Conservation (phyloP, 2,797 vertebrate genomes). For the Acestrorhynchus altus region DNA sequence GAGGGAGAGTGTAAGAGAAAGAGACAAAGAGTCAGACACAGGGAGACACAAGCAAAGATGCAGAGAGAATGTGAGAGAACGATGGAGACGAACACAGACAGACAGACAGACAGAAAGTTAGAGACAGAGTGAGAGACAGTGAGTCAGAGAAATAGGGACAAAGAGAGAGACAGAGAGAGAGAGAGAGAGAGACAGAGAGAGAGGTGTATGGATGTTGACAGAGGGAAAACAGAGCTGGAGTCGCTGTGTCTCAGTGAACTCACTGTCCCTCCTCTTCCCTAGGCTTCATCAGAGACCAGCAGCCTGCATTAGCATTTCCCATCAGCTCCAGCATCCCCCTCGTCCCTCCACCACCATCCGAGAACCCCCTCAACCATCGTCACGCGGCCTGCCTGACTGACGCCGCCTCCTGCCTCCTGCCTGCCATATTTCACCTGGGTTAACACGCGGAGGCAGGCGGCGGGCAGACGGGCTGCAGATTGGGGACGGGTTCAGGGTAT, state of each 20-base stretch:
- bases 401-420: constrained; percentile 70
- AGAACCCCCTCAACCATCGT: constrained; percentile 62
- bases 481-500: constrained; percentile 54
- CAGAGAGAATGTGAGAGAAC: background rate
- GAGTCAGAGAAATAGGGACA: constrained; percentile 19
- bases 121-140: constrained; percentile 2
- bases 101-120: background rate
- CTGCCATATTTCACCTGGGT: constrained; percentile 77
- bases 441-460: constrained; percentile 49
- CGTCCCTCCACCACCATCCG: constrained; percentile 56
- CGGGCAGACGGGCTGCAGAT: constrained; percentile 18
- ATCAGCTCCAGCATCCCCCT: constrained; percentile 63
- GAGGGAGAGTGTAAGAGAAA: background rate
- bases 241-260: constrained; percentile 43
- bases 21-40: background rate
- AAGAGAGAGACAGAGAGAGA: constrained; percentile 14
- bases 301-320: constrained; percentile 72
- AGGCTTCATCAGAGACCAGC: constrained; percentile 62
- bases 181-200: constrained; percentile 19
- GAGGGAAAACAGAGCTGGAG: constrained; percentile 45
- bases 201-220: constrained; percentile 43
- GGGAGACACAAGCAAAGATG: constrained; percentile 21
- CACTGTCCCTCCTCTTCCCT: constrained; percentile 57
- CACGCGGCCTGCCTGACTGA: constrained; percentile 65
- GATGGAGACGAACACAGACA: background rate